phyloP scores from a whole-genome alignment of 2,797 vertebrate species.

The Syngnathus acus region DNA sequence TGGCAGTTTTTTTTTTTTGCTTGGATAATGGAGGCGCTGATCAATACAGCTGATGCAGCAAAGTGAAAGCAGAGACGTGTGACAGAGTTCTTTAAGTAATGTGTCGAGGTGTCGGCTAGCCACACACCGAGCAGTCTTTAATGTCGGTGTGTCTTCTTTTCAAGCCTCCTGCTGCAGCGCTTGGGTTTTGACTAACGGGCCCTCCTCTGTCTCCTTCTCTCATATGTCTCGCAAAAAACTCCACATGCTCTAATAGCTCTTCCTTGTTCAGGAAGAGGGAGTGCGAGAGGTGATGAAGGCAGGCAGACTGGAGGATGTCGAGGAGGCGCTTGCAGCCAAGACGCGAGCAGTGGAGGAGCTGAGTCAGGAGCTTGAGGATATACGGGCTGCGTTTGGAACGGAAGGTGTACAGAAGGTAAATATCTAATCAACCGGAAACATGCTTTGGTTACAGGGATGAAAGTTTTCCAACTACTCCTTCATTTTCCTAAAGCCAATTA shows the following conservation, averaged over 20 bases:
- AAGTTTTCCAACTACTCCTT: background rate
- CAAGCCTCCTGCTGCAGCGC: background rate
- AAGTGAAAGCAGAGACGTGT: background rate
- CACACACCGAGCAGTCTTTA: no score
- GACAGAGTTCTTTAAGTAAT: background rate
- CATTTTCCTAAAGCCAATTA: no score
- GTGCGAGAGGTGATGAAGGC: conserved; percentile 70
- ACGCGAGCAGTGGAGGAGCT: conserved; percentile 81
- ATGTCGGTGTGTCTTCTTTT: background rate
- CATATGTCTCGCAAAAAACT: background rate
- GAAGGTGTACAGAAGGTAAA: conserved; percentile 90
- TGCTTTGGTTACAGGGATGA: background rate
- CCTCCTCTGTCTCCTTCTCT: background rate
- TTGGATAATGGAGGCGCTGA: conserved; percentile 8
- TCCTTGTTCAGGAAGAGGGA: conserved; percentile 79
- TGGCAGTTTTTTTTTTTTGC: background rate
- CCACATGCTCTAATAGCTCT: background rate
- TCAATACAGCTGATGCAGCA: background rate
- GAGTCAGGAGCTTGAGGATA: conserved; percentile 82
- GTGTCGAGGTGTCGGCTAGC: no score
- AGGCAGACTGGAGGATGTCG: conserved; percentile 69
- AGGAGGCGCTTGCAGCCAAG: conserved; percentile 78
- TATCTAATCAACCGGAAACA: background rate
- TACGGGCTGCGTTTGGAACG: conserved; percentile 78
- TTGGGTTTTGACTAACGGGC: conserved; percentile 20